phyloP scores from a whole-genome alignment of 2,888 invertebrate genomes.

The Xanthia togata region DNA sequence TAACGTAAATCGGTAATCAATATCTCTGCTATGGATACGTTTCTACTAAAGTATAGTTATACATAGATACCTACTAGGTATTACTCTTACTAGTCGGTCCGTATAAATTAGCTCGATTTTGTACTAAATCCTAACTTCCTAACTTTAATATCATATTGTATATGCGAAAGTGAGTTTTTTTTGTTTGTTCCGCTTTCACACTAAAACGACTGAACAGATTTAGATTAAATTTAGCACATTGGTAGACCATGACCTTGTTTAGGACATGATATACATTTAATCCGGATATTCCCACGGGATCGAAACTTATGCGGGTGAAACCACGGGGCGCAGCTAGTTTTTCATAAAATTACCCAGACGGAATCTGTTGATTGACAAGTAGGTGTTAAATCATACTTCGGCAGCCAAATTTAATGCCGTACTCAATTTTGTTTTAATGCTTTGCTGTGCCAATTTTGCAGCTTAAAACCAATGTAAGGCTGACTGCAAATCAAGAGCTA shows the following conservation, averaged over 20 bases:
- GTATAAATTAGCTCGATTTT: not conserved
- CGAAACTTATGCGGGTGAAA: too few relatives aligned
- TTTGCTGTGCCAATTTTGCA: not conserved
- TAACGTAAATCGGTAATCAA: slow-evolving; percentile 82
- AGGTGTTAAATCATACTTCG: not conserved
- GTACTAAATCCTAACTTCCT: too few relatives aligned
- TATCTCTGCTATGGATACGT: slow-evolving; percentile 66
- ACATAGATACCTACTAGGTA: not conserved
- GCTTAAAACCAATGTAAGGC: not conserved
- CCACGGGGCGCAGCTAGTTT: not conserved
- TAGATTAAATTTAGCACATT: too few relatives aligned
- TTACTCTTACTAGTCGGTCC: not conserved
- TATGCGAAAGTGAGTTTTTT: too few relatives aligned
- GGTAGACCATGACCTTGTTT: too few relatives aligned
- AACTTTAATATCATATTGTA: too few relatives aligned
- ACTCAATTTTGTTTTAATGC: too few relatives aligned
- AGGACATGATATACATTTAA: too few relatives aligned
- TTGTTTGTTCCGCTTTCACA: too few relatives aligned
- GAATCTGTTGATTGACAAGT: not conserved
- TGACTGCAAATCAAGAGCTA: not conserved
- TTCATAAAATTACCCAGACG: not conserved
- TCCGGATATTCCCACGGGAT: too few relatives aligned
- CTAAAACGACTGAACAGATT: too few relatives aligned
- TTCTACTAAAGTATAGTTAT: slow-evolving; percentile 10
- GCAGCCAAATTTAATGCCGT: not conserved